Evolutionary conservation across 2,113 vertebrate species (phyloP).

Genomic region (Urocitellus parryii): DNA sequence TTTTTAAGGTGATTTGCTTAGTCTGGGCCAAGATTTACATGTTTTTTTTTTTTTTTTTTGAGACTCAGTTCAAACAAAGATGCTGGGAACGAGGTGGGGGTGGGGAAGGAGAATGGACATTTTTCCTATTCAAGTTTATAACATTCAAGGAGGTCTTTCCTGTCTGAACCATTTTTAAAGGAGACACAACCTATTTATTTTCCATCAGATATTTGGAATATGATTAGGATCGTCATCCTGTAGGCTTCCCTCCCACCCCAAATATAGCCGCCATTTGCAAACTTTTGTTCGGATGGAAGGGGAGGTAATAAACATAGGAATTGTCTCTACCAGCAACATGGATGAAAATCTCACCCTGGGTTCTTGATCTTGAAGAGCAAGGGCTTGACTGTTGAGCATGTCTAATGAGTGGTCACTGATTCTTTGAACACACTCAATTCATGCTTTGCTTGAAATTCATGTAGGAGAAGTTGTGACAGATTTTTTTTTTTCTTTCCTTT

Average conservation of each 20-base stretch:
- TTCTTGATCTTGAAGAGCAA: slow-evolving; percentile 13
- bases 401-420: background rate
- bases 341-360: background rate
- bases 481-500: background rate
- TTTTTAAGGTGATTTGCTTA: slow-evolving; percentile 87
- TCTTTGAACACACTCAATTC: background rate
- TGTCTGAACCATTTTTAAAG: slow-evolving; percentile 48
- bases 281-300: background rate
- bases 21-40: slow-evolving; percentile 83
- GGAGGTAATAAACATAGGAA: too few species aligned
- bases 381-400: background rate
- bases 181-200: slow-evolving; percentile 46
- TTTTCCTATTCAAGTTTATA: slow-evolving; percentile 72
- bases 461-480: background rate
- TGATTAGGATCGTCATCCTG: slow-evolving; percentile 68
- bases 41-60: slow-evolving; percentile 50
- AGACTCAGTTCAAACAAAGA: slow-evolving; percentile 61
- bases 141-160: background rate
- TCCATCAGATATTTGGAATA: slow-evolving; percentile 37
- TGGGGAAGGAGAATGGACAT: slow-evolving; percentile 1
- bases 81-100: slow-evolving; percentile 41
- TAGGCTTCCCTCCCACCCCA: background rate
- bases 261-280: background rate
- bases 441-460: background rate
- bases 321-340: background rate